These are phyloP conservation scores for Leptopilina clavipes DNA, from an alignment of 1,140 invertebrate species.

Conservation along the genomic window DNA sequence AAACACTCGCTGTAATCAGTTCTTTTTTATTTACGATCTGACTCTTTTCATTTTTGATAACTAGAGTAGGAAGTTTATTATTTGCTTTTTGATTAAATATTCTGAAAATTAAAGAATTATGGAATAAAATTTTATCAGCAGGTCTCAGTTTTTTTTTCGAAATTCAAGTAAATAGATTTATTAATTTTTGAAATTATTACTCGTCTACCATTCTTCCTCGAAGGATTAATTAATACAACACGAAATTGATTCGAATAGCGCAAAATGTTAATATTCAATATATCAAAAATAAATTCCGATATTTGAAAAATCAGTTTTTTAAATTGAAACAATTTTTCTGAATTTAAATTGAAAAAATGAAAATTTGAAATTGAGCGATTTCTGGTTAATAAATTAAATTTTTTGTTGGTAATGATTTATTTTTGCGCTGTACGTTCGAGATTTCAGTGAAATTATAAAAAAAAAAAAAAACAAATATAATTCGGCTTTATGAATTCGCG, in stretches of 20 bases:
- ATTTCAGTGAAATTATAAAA: background rate
- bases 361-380: too few species aligned
- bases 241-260: conserved; percentile 19
- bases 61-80: too few species aligned
- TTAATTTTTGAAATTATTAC: conserved; percentile 3
- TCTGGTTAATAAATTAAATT: background rate
- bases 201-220: conserved; percentile 21
- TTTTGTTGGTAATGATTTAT: background rate
- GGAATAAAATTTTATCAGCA: background rate
- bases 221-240: background rate
- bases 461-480: background rate
- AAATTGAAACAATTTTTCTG: background rate
- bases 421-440: conserved; percentile 15
- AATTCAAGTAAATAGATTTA: conserved; percentile 3
- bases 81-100: too few species aligned
- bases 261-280: background rate
- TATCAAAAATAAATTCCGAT: background rate
- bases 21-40: conserved; percentile 16
- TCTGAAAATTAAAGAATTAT: background rate
- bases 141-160: background rate
- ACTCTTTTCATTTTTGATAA: background rate
- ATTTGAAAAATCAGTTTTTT: too few species aligned
- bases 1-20: conserved; percentile 23
- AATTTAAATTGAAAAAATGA: background rate
- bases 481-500: conserved; percentile 34